These are phyloP conservation scores for Cephus pulcher DNA, from an alignment of 2,888 invertebrate genomes.

Conservation along the genomic window DNA sequence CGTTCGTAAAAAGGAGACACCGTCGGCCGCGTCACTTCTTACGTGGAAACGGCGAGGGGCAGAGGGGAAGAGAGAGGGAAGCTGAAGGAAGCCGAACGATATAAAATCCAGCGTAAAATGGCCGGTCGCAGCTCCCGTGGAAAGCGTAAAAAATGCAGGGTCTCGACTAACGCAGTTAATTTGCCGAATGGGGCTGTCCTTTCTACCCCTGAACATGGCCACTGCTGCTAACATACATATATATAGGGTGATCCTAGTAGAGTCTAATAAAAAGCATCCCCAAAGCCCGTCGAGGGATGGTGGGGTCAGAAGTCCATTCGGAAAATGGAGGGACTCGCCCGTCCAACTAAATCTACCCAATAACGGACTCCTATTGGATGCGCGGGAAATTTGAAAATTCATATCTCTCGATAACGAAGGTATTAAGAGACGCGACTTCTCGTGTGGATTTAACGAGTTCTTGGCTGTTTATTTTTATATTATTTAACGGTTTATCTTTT, in stretches of 20 bases:
- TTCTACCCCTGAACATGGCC: constrained; percentile 55
- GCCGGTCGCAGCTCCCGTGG: constrained; percentile 49
- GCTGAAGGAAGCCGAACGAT: neutral
- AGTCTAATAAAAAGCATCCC: constrained; percentile 66
- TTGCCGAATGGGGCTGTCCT: constrained; percentile 61
- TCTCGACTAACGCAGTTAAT: constrained; percentile 61
- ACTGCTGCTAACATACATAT: constrained; percentile 42
- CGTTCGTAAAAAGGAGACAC: neutral
- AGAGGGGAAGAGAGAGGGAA: neutral
- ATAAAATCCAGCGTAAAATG: constrained; percentile 58
- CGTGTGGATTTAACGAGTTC: neutral
- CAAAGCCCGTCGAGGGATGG: constrained; percentile 50
- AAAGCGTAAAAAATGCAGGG: constrained; percentile 59
- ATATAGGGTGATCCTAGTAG: constrained; percentile 54
- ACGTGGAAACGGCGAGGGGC: too few species aligned
- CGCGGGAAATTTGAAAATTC: constrained; percentile 19
- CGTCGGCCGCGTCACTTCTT: too few species aligned
- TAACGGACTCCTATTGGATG: constrained; percentile 60
- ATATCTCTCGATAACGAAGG: neutral
- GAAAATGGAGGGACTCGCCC: constrained; percentile 65
- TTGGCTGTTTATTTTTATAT: neutral
- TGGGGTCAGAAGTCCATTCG: constrained; percentile 67
- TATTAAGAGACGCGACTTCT: constrained; percentile 29
- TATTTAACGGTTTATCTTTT: neutral
- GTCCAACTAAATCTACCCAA: constrained; percentile 65